A percentile compares a stretch with the other conserved stretches of the same genome.
phyloP scores from a whole-genome alignment of 2,113 vertebrate genomes.

The Amphilophus citrinellus region DNA sequence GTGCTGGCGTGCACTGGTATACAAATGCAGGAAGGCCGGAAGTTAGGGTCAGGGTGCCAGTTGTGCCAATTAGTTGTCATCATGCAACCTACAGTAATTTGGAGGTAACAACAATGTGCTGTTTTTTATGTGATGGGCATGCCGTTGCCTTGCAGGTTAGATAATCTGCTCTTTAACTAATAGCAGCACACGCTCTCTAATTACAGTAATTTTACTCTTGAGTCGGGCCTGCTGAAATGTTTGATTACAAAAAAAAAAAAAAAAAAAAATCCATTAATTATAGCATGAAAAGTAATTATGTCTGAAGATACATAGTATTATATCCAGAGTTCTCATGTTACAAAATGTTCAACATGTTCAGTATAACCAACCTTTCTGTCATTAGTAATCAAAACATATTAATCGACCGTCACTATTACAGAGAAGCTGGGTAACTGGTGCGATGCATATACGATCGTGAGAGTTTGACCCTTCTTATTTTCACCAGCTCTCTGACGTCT shows the following conservation, averaged over 20 bases:
- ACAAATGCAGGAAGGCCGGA: not conserved
- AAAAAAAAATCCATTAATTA: conserved; percentile 5
- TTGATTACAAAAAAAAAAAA: not conserved
- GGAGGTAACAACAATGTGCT: not conserved
- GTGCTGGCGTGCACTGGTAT: not conserved
- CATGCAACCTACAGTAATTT: not conserved
- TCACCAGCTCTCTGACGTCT: conserved; percentile 28
- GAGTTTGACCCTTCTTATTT: conserved; percentile 33
- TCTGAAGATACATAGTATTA: not conserved
- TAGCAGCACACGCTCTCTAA: not conserved
- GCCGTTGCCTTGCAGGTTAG: not conserved
- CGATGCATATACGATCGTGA: conserved; percentile 1
- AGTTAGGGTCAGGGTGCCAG: not conserved
- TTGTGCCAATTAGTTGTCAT: not conserved
- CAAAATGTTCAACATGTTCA: not conserved
- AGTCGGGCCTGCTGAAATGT: not conserved
- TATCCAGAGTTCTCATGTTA: not conserved
- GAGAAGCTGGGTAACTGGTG: not conserved
- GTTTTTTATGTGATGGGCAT: not conserved
- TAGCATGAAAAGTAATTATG: not conserved
- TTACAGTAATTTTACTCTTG: not conserved
- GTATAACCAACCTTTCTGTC: not conserved
- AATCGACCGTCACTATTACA: not conserved
- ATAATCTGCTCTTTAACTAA: not conserved
- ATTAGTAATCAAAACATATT: not conserved